Evolutionary conservation across 2,113 vertebrate species (phyloP).

Genomic region (Chunga burmeisteri): DNA sequence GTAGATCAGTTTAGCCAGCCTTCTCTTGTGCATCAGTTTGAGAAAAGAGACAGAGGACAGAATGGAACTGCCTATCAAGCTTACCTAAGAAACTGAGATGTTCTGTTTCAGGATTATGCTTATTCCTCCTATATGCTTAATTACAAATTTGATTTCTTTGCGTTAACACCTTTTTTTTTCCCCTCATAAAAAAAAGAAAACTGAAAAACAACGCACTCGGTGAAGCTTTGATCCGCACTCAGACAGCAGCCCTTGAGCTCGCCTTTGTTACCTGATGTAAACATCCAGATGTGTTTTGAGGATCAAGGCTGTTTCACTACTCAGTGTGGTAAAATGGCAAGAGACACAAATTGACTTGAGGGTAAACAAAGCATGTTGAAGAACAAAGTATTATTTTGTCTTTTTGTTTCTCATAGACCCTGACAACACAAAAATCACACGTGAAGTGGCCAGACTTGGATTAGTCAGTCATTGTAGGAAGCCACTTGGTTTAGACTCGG

Average conservation of each 20-base stretch:
- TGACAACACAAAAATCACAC: not conserved
- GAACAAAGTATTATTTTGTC: not conserved
- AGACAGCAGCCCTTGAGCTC: not conserved
- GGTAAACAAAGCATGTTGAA: not conserved
- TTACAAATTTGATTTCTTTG: not conserved
- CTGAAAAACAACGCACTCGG: not conserved
- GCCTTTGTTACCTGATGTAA: not conserved
- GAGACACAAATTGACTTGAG: not conserved
- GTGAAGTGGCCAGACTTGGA: not conserved
- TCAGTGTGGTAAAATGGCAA: not conserved
- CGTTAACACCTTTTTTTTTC: not conserved
- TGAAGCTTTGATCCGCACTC: not conserved
- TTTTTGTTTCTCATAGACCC: not conserved
- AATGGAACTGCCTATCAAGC: not conserved
- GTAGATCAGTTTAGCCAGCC: not conserved
- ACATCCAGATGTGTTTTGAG: not conserved
- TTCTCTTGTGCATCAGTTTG: not conserved
- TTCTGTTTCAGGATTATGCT: not conserved
- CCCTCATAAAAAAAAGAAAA: not conserved
- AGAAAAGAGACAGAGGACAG: not conserved
- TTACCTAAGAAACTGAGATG: not conserved
- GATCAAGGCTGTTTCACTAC: not conserved
- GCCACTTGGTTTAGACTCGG: not conserved
- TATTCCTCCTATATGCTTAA: not conserved
- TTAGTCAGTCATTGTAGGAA: not conserved